phyloP scores from a whole-genome alignment of 2,113 vertebrate species.

The Phocoena phocoena region DNA sequence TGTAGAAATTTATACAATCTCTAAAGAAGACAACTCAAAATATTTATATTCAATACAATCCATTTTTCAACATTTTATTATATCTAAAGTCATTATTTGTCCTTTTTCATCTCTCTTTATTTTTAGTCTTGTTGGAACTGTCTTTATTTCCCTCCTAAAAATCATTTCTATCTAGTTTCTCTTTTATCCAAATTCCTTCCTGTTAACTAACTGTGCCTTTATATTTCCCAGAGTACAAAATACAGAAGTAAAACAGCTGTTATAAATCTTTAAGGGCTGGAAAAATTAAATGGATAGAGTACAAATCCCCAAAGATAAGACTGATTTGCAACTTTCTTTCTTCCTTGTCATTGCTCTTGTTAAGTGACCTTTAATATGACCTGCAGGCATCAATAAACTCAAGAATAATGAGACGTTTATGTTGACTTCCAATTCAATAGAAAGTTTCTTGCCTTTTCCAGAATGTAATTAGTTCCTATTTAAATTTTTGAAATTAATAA shows the following conservation, averaged over 20 bases:
- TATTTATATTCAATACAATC: neutral
- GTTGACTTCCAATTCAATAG: neutral
- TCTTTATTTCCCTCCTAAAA: neutral
- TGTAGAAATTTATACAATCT: neutral
- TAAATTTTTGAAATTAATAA: neutral
- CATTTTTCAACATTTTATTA: neutral
- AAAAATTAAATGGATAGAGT: conserved; percentile 66
- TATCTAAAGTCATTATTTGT: neutral
- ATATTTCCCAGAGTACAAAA: neutral
- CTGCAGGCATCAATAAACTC: conserved; percentile 60
- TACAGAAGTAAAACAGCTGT: neutral
- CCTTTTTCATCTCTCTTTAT: neutral
- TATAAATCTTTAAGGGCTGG: neutral
- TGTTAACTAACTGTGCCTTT: neutral
- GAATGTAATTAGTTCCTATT: neutral
- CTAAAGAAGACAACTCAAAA: neutral
- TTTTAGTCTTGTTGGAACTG: neutral
- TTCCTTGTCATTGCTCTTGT: conserved; percentile 58
- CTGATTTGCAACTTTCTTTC: conserved; percentile 75
- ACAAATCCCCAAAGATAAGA: conserved; percentile 72
- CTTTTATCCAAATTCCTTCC: neutral
- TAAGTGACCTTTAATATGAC: conserved; percentile 79
- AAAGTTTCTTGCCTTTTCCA: neutral
- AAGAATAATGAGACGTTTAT: conserved; percentile 73
- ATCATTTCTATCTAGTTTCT: neutral